These are phyloP conservation scores for Chaenodraco wilsoni DNA, from an alignment of 2,797 vertebrate genomes.

Conservation along the genomic window DNA sequence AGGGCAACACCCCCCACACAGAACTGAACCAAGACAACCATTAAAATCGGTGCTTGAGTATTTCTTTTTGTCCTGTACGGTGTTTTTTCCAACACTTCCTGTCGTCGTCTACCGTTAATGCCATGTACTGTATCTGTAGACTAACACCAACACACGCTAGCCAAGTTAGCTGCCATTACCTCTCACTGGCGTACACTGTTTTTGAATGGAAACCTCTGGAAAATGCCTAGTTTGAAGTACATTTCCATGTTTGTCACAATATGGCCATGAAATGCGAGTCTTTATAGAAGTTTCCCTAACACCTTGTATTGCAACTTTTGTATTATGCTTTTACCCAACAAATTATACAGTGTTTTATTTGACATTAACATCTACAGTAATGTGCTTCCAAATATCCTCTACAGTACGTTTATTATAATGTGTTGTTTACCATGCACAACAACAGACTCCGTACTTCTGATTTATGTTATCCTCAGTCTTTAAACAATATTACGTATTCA, in stretches of 20 bases:
- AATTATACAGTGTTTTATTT: not conserved
- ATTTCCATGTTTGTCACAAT: not conserved
- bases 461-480: conserved; percentile 37
- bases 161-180: conserved; percentile 35
- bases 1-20: conserved; percentile 62
- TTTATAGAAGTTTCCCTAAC: not conserved
- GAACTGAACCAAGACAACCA: conserved; percentile 41
- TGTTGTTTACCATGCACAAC: conserved; percentile 18
- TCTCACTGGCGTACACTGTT: not conserved
- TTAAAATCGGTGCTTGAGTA: conserved; percentile 41
- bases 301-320: not conserved
- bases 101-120: conserved; percentile 31
- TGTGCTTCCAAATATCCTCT: conserved; percentile 79
- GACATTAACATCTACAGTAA: conserved; percentile 33
- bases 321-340: conserved; percentile 11
- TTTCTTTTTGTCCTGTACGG: conserved; percentile 10
- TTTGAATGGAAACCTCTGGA: conserved; percentile 3
- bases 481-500: not conserved
- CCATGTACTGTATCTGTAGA: conserved; percentile 67
- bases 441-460: conserved; percentile 23
- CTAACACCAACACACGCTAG: conserved; percentile 41
- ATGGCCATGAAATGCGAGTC: not conserved
- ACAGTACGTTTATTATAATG: conserved; percentile 40
- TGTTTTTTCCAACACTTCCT: not conserved
- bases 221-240: conserved; percentile 26